Base-by-base conservation (phyloP, 2,113 vertebrate genomes). In the Bolborhynchus lineola region DNA sequence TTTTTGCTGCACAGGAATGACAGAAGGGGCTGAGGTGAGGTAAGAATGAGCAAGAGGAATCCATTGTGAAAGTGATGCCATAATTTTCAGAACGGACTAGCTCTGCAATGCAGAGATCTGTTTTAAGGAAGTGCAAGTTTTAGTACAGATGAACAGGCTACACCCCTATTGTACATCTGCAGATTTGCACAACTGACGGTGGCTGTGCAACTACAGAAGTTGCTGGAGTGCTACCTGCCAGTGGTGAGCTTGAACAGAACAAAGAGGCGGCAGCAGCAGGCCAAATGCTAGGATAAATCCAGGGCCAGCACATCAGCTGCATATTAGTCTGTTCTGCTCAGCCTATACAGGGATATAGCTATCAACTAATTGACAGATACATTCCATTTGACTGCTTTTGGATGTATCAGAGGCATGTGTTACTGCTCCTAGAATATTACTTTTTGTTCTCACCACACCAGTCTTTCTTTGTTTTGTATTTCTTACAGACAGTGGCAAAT, bases 151-250 rank as follows among this genome's bases (percentile, higher is more conserved):
- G 69, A 42, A 24, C 2, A 23, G 44, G 28, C 25, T 9, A 2
- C 15, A 6, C 13, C 25, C 16, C n/a, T 46, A 6, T 6, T 31
- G 0, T 3, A 26, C 2, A 6, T 8, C 19, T 9, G 21, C 46
- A 2, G 47, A 42, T 46, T 1, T 71, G 42, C 46, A 64, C 3
- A 4, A 44, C 18, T 28, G 62, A 25, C 0, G 0, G 26, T 35
- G 46, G 19, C 62, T 59, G 47, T n/a, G 63, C 47, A 71, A 5
- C 20, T 33, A 14, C 68, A 37, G 8, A 41, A 70, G 33, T 33
- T n/a, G 53, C 62, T 25, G 41, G 26, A 49, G 21, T 3, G 10
- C 39, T 60, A 60, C 62, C 44, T 35, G 69, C 23, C 57, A 64
- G 25, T 1, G 9, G 14, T 26, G 49, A 85, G 39, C 72, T 65